Evolutionary conservation across 2,113 vertebrate species (phyloP), one percentile per base, ranked within the genome.

Genomic region (Etheostoma spectabile): DNA sequence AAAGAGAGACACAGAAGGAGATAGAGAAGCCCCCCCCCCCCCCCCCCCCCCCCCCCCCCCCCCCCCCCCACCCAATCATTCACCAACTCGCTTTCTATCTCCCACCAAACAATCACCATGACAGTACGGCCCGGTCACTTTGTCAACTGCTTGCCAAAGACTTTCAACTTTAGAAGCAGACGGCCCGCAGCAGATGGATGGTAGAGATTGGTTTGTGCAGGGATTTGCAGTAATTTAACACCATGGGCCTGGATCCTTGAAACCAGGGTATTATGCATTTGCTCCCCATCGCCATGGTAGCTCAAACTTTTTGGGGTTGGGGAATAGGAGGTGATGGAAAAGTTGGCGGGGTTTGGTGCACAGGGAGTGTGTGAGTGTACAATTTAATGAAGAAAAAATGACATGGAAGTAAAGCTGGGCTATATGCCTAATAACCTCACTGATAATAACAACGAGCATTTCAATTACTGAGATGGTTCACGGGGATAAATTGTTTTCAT

Each of bases 71-170:
- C 38, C 38, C 38, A 42, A 42, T 42, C 38, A 42, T 42, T 42
- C 38, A 42, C 10, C 38, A 3, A 42, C 38, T 42, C 2, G 10
- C 38, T 42, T 42, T 10, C 73, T 76, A 60, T 79, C 76, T 79
- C 84, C 60, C 69, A 76, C 69, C 57, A 87, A 86, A 88, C 84
- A 88, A 92, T 90, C 86, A 78, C 79, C 82, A 85, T 84, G 83
- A 83, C 86, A 85, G 77, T 30, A 65, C 15, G 65, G 70, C 64
- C 48, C 72, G 86, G 88, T 90, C 86, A 91, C 87, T 95, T 93
- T 92, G 85, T 87, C 80, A 88, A 86, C 78, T 85, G 76, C 81
- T 87, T 57, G 55, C 81, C 85, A 92, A 92, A 93, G 88, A 89
- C 92, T 91, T 92, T 92, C 4, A 88, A 91, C 89, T 93, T 92